Base-by-base conservation (phyloP, 1,140 invertebrate species). In the Drosophila obscura region DNA sequence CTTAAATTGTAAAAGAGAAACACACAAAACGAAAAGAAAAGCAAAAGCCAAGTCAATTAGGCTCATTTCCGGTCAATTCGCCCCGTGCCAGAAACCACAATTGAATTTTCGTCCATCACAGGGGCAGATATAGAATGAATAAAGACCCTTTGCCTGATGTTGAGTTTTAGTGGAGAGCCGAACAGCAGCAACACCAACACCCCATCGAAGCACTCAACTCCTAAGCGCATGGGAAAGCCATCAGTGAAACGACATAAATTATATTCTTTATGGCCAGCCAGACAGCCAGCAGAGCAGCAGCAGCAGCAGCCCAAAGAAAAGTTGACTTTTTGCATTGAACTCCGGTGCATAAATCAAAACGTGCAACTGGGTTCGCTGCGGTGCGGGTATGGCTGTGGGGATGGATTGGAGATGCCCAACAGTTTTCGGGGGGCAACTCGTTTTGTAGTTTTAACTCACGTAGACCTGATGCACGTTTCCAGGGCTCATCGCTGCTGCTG, bases 281-380 rank as follows among this genome's bases (percentile, higher is more conserved):
- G 67, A 31, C 8, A 31, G 8, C 63, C 65, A 31, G 28, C 7
- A 8, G 7, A 31, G 26, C 26, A 31, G 28, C 22, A 31, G 28
- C 2, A 8, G 28, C 22, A 31, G 28, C 28, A 0, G 8, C 31
- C 8, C 64, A 69, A 68, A 65, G 52, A 44, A 69, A 69, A 77
- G 78, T 87, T 85, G 82, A 87, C 82, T 85, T 85, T 85, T 87
- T 85, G 78, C 82, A 85, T 87, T 87, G 78, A 85, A 82, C 78
- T 58, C 56, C 74, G 71, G 65, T 66, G 83, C 78, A 85, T 85
- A 85, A 85, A 85, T 85, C 82, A 85, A 64, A 85, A 75, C 75
- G 35, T 63, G 55, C 28, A 39, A 71, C 57, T 71, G 65, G 19
- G 35, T 19, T 15, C 44, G 35, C 2, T 19, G 5, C 24, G 35